phyloP scores from a whole-genome alignment of 2,888 invertebrate genomes.

The Criorhina ranunculi region DNA sequence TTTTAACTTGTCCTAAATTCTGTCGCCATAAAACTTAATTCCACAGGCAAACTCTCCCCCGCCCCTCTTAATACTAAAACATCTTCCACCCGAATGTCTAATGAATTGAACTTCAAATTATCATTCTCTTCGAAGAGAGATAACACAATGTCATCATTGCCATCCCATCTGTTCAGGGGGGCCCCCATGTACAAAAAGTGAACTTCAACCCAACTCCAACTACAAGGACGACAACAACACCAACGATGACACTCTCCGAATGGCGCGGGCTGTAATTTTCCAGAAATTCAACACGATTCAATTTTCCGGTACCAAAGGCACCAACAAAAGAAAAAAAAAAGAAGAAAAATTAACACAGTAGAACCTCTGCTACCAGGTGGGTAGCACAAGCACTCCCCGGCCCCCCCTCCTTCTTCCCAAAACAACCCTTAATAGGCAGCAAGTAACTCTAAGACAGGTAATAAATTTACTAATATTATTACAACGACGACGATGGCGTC shows the following conservation, averaged over 20 bases:
- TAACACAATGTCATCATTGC: conserved; percentile 76
- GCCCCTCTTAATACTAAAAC: no score
- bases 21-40: conserved; percentile 67
- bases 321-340: conserved; percentile 47
- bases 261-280: conserved; percentile 73
- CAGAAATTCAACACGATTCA: conserved; percentile 74
- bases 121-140: conserved; percentile 75
- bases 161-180: conserved; percentile 51
- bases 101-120: conserved; percentile 77
- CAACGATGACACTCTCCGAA: conserved; percentile 55
- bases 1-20: conserved; percentile 73
- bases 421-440: conserved; percentile 73
- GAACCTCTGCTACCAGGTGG: conserved; percentile 40
- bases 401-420: neutral
- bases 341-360: conserved; percentile 46
- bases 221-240: conserved; percentile 37
- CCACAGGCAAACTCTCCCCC: conserved; percentile 9
- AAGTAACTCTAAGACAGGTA: conserved; percentile 70
- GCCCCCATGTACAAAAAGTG: no score
- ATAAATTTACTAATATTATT: conserved; percentile 76
- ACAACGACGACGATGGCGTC: conserved; percentile 46
- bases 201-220: neutral
- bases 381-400: neutral
- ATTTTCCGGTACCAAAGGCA: conserved; percentile 72
- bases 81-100: conserved; percentile 59